These are phyloP conservation scores for Aporophyla lueneburgensis DNA, from an alignment of 2,888 invertebrate species.

Conservation along the genomic window DNA sequence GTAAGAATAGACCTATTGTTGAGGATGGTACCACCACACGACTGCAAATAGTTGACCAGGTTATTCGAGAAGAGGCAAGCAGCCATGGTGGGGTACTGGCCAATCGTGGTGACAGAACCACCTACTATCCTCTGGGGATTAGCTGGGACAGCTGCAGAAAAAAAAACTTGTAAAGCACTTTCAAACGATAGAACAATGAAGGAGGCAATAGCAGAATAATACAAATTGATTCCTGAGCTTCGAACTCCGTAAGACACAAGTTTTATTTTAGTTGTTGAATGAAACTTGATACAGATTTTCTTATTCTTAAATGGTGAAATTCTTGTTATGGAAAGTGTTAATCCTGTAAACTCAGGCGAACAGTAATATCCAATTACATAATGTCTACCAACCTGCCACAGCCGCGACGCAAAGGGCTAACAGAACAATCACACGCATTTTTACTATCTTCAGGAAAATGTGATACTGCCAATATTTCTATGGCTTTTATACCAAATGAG, in stretches of 20 bases:
- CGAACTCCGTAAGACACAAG: too few species aligned
- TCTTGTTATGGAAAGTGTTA: neutral
- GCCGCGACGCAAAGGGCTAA: conserved; percentile 58
- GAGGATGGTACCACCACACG: conserved; percentile 71
- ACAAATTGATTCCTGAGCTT: neutral
- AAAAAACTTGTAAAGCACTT: neutral
- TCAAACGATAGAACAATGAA: neutral
- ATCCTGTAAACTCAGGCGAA: neutral
- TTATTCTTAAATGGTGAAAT: neutral
- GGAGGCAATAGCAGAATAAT: neutral
- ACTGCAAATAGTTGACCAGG: conserved; percentile 49
- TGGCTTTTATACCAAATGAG: conserved; percentile 23
- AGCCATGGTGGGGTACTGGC: conserved; percentile 65
- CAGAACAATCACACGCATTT: conserved; percentile 35
- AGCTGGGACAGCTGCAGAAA: conserved; percentile 61
- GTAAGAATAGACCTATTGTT: conserved; percentile 73
- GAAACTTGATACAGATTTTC: neutral
- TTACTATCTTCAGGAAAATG: neutral
- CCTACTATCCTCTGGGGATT: conserved; percentile 71
- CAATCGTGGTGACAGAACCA: conserved; percentile 69
- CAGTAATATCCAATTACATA: neutral
- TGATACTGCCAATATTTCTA: neutral
- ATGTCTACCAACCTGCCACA: conserved; percentile 75
- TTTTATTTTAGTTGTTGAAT: neutral
- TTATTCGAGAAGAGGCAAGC: conserved; percentile 58